phyloP scores from a whole-genome alignment of 1,140 invertebrate species.

The Lasaia peninsularis region DNA sequence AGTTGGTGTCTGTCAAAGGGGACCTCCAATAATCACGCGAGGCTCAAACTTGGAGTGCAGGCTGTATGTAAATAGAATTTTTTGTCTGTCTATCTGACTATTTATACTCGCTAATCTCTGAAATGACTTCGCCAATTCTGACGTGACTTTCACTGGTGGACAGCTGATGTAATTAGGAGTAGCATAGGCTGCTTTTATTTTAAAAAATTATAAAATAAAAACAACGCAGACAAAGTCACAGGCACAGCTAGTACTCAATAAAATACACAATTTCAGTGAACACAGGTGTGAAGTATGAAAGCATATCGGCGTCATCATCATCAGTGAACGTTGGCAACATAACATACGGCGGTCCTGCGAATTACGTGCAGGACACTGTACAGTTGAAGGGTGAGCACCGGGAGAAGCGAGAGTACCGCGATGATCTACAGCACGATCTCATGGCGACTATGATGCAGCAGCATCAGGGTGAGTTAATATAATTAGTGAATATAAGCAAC shows the following conservation, averaged over 20 bases:
- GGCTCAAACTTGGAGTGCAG: too few species aligned
- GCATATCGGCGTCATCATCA: conserved; percentile 61
- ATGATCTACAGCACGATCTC: conserved; percentile 65
- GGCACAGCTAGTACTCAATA: not conserved
- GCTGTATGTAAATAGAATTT: not conserved
- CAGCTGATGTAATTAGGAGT: too few species aligned
- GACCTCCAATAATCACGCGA: too few species aligned
- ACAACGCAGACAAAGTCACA: too few species aligned
- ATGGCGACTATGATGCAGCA: conserved; percentile 74
- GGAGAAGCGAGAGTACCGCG: conserved; percentile 61
- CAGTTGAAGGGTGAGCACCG: conserved; percentile 52
- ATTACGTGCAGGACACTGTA: conserved; percentile 55
- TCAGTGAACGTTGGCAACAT: conserved; percentile 68
- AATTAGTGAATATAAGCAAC: not conserved
- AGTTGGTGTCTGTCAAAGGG: too few species aligned
- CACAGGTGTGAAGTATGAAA: conserved; percentile 71
- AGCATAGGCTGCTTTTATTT: too few species aligned
- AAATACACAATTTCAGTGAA: conserved; percentile 42
- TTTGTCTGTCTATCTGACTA: too few species aligned
- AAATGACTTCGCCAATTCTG: too few species aligned
- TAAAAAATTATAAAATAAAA: too few species aligned
- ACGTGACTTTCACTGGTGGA: too few species aligned
- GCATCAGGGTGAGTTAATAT: conserved; percentile 46
- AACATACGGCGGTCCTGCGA: conserved; percentile 56
- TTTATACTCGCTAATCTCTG: too few species aligned